Base-by-base conservation (phyloP, 1,140 invertebrate genomes). In the Ruditapes philippinarum region DNA sequence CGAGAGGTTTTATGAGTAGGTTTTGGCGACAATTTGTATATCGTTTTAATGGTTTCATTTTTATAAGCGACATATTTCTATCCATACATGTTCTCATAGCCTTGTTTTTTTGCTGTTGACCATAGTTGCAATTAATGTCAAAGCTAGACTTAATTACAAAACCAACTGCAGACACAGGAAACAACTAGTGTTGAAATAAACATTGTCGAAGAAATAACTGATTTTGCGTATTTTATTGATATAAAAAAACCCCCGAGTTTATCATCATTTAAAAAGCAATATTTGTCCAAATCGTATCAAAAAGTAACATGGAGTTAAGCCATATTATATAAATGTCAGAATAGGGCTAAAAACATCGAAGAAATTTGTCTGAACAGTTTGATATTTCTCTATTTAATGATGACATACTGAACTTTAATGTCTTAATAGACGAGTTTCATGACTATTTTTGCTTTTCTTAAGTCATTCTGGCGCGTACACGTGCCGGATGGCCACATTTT, bases 31-130 rank as follows among this genome's bases (percentile, higher is more conserved):
- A 17, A 70, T 12, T 38, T 70, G 57, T 62, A 70, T 70, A 28
- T 28, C 22, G 65, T 36, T 70, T 62, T 70, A 70, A 70, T 70
- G 65, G 65, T 70, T 70, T 70, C 36, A 38, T 70, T 70, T 70
- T 70, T 70, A 70, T 70, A 70, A 28, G 36, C 33, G 65, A 17
- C 65, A 70, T 17, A 38, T 36, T 70, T 70, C 65, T 38, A 40
- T 62, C 57, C 25, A 1, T 11, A 62, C 25, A 62, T 25, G 57
- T 62, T 62, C 31, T 28, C 38, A 25, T 70, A 70, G 14, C 19
- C 19, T 62, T 28, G n/a, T 38, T 70, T 65, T 33, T 70, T 70
- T 70, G 65, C 28, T 31, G 65, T 70, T 70, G 65, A 70, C 65
- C 65, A 70, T 25, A 70, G 17, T 70, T 40, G 28, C n/a, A 9